Conservation (phyloP, 2,888 invertebrate genomes). For the Drosophila antonietae region DNA sequence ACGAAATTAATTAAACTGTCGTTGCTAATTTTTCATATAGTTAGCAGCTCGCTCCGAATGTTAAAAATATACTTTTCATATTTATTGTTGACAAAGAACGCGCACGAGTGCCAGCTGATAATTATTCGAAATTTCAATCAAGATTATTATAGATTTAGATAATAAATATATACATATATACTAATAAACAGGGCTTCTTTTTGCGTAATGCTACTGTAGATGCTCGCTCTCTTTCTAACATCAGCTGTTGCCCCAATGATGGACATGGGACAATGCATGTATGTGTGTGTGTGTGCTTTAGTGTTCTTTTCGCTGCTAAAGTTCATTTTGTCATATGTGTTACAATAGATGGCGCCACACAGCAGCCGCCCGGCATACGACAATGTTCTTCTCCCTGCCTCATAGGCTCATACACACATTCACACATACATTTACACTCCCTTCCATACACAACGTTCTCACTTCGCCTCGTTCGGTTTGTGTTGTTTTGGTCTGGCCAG, state of each 20-base stretch:
- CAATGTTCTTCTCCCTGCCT: neutral
- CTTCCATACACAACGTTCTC: constrained; percentile 16
- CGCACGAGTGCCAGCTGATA: constrained; percentile 27
- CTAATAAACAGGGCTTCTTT: constrained; percentile 8
- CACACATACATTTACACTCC: neutral
- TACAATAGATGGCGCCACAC: constrained; percentile 52
- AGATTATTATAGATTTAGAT: constrained; percentile 36
- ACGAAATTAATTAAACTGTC: constrained; percentile 11
- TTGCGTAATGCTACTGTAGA: constrained; percentile 26
- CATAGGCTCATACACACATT: neutral
- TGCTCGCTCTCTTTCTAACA: constrained; percentile 21
- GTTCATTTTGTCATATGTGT: constrained; percentile 10
- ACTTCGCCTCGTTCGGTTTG: constrained; percentile 19
- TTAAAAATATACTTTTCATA: neutral
- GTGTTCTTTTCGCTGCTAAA: neutral
- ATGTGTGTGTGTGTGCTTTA: neutral
- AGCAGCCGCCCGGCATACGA: constrained; percentile 56
- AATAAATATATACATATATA: constrained; percentile 8
- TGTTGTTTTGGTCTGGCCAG: constrained; percentile 41
- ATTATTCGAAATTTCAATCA: constrained; percentile 31
- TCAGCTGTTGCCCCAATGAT: constrained; percentile 37
- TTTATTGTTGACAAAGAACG: constrained; percentile 17
- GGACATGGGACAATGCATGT: no score
- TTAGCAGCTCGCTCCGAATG: constrained; percentile 10
- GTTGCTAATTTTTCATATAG: constrained; percentile 23